Evolutionary conservation across 2,113 vertebrate species (phyloP), one percentile per base, ranked within the genome.

Genomic region (Panurus biarmicus): DNA sequence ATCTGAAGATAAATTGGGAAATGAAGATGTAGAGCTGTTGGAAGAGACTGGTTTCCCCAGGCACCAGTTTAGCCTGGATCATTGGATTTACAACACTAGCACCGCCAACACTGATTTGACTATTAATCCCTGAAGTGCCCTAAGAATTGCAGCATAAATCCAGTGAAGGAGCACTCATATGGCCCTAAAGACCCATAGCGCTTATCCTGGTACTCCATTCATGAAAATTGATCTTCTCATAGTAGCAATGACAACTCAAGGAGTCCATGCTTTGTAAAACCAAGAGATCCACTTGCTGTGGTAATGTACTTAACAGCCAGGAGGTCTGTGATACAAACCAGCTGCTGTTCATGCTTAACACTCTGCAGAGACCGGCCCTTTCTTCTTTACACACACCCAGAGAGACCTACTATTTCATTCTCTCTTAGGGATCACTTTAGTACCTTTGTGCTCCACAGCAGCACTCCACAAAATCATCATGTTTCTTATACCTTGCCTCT

Each of bases 31-130:
- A 86, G 67, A 94, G 88, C 70, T 89, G 92, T 57, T 90, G 89
- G 73, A 96, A 96, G 57, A 93, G 67, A 65, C 72, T 58, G 79
- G 62, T 48, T 64, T 93, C 90, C 95, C 93, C 66, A 89, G 76
- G 61, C 47, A 78, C 79, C 54, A 72, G 50, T 92, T 95, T 93
- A 94, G 89, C 69, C 80, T 94, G 94, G 95, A 96, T 97, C 94
- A 87, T 71, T 96, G 95, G 94, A 97, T 97, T 97, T 97, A 96
- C 75, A 94, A 57, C 81, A 94, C 81, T 84, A 93, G 87, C 74
- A 72, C 70, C 3, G 20, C 90, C 90, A 93, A 44, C 50, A 57
- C 85, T 57, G 77, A 91, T 91, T 92, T 96, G 72, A 91, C 89
- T 90, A 76, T 90, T 95, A 96, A 95, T 82, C 83, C 76, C 91